Base-by-base conservation (phyloP, 2,797 vertebrate genomes). In the Pipistrellus kuhlii region DNA sequence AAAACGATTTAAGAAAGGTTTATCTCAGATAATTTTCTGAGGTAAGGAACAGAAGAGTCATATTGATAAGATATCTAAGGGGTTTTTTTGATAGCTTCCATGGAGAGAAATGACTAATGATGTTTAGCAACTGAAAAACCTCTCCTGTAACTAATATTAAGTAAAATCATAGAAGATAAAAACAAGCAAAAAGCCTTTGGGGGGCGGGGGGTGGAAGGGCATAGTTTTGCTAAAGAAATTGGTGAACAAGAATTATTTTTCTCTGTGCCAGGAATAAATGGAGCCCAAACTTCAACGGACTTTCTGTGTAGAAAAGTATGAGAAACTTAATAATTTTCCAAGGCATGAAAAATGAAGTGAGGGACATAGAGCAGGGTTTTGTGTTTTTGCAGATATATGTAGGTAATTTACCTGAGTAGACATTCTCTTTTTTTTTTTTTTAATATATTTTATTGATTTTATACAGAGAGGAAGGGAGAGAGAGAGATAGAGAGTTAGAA, bases 341-440 rank as follows among this genome's bases (percentile, higher is more conserved):
- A 69, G 27, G 17, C 44, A 53, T 30, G 20, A 72, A 82, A 25
- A 80, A 6, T 82, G 35, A 41, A 35, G 17, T 44, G 46, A 76
- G 9, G 32, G 57, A 55, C 13, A 14, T 17, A 44, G 27, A 3
- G 13, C 35, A 85, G 11, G 15, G 15, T 11, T 51, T 55, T 51
- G 75, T 77, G 57, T 51, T 75, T 77, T 75, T 76, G 4, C 10
- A 71, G 27, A 11, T 87, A 23, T 27, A 17, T 77, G 5, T 62
- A 38, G 62, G n/a, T 93, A 77, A 86, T 62, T 90, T 82, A 87
- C 48, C 44, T 87, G 77, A 62, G 6, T 27, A 85, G 30, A 44
- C 25, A 3, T 55, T 83, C 44, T 94, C 27, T 77, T 68, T 78
- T 90, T 30, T 83, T 35, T 94, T 21, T 77, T 68, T 78, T 90